Percentiles rank a stretch among this genome's conserved stretches.
phyloP scores from a whole-genome alignment of 2,797 vertebrate genomes.

The Petrocephalus sullivani region DNA sequence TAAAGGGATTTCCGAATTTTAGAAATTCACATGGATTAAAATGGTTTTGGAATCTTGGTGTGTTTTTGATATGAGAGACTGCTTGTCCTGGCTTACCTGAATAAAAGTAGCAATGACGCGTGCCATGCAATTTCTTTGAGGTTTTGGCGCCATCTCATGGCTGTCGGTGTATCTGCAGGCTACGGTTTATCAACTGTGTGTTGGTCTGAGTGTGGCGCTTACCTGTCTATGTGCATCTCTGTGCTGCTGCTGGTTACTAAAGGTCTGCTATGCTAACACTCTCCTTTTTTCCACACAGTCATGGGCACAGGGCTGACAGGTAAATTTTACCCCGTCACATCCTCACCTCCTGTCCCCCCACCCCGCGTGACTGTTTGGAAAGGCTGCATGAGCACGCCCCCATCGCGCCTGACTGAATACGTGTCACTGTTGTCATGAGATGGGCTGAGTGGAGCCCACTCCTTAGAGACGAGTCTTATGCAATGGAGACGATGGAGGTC shows the following conservation, averaged over 20 bases:
- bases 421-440: background rate
- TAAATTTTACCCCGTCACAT: conserved; percentile 56
- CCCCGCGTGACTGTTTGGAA: background rate
- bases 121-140: background rate
- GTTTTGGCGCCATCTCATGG: conserved; percentile 43
- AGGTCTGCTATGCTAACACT: conserved; percentile 38
- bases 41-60: background rate
- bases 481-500: background rate
- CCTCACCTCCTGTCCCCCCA: background rate
- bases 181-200: background rate
- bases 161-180: background rate
- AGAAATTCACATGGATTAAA: conserved; percentile 10
- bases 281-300: conserved; percentile 78
- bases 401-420: background rate
- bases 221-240: background rate
- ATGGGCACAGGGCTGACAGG: conserved; percentile 97
- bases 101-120: background rate
- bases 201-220: background rate
- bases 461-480: background rate
- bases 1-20: conserved; percentile 34
- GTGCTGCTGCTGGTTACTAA: background rate
- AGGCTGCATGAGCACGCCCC: background rate
- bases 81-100: background rate
- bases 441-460: background rate
- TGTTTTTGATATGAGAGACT: background rate